A percentile compares a stretch with the other conserved stretches of the same genome.
phyloP scores from a whole-genome alignment of 1,140 invertebrate species.

The Gonioctena quinquepunctata region DNA sequence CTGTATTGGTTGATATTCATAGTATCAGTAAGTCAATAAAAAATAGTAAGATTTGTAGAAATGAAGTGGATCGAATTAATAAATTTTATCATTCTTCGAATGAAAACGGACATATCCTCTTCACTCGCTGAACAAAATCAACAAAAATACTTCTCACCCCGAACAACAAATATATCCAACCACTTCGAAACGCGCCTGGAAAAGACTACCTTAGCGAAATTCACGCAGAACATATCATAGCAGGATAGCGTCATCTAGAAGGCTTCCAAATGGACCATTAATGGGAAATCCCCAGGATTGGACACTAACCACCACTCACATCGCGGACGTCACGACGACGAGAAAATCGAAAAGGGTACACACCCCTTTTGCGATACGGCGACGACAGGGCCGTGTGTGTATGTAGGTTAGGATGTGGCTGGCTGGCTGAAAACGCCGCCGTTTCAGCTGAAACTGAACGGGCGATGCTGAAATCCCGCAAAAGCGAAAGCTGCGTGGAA shows the following conservation, averaged over 20 bases:
- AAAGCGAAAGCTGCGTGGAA: constrained; percentile 11
- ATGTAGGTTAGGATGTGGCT: not conserved
- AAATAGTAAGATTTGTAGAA: too few species aligned
- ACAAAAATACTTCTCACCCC: too few species aligned
- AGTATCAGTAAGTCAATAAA: too few species aligned
- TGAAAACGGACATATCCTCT: too few species aligned
- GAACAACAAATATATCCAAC: too few species aligned
- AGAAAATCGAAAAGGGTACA: constrained; percentile 12
- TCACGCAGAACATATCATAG: constrained; percentile 40
- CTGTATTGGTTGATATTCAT: too few species aligned
- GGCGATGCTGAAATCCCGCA: not conserved
- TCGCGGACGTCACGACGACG: not conserved
- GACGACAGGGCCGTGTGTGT: not conserved
- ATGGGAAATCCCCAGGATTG: not conserved
- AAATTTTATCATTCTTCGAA: too few species aligned
- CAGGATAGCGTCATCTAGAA: constrained; percentile 30
- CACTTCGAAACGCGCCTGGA: not conserved
- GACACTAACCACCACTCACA: constrained; percentile 1
- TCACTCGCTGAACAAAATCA: too few species aligned
- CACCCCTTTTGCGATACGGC: constrained; percentile 10
- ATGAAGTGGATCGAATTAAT: too few species aligned
- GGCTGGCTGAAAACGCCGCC: constrained; percentile 7
- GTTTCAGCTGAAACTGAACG: constrained; percentile 14
- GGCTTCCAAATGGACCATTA: not conserved
- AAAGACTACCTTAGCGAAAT: constrained; percentile 31